phyloP scores from a whole-genome alignment of 2,888 invertebrate genomes.

The Limenitis camilla region DNA sequence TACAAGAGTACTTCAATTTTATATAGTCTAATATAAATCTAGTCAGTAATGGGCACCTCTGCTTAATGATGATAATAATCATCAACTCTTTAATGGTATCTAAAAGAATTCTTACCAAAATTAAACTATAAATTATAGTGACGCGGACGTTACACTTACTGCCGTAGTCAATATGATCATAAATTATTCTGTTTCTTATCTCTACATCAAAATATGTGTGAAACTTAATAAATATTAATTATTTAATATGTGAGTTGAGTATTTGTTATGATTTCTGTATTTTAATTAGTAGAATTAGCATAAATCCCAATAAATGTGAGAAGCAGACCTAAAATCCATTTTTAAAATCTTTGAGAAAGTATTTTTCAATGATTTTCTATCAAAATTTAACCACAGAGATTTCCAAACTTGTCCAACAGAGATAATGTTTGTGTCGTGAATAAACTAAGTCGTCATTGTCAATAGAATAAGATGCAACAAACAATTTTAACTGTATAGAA shows the following conservation, averaged over 20 bases:
- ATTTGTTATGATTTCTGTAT: not conserved
- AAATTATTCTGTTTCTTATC: conserved; percentile 21
- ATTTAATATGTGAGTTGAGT: not conserved
- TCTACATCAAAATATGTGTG: conserved; percentile 14
- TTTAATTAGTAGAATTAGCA: too few species aligned
- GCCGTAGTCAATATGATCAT: conserved; percentile 14
- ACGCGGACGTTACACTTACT: conserved; percentile 22
- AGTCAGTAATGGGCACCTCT: conserved; percentile 11
- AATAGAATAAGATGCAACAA: too few species aligned
- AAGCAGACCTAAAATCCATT: too few species aligned
- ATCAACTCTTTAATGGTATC: conserved; percentile 20
- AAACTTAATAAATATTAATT: not conserved
- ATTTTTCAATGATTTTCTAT: too few species aligned
- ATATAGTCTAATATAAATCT: conserved; percentile 15
- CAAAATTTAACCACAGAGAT: too few species aligned
- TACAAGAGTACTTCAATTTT: not conserved
- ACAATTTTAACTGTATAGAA: too few species aligned
- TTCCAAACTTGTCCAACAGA: too few species aligned
- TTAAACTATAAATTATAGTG: conserved; percentile 24
- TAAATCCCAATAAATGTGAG: too few species aligned
- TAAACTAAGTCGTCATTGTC: too few species aligned
- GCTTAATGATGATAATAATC: conserved; percentile 22
- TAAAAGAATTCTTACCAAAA: conserved; percentile 21
- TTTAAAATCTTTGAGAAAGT: too few species aligned
- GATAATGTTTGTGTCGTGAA: too few species aligned